Evolutionary conservation across 1,140 invertebrate genomes (phyloP).

Genomic region (Saccostrea cuccullata): DNA sequence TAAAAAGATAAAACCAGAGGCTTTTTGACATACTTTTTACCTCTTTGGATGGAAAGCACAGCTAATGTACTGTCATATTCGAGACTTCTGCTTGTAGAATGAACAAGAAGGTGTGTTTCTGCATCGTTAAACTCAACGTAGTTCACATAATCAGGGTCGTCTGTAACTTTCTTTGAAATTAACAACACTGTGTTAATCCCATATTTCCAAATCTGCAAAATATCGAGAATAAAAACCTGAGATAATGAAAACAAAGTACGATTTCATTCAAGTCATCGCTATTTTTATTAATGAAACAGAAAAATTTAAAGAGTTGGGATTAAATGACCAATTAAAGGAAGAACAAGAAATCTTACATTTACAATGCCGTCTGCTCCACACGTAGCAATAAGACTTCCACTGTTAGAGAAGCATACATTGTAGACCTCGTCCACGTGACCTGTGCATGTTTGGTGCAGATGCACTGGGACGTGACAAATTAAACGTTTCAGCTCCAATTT

Average conservation of each 20-base stretch:
- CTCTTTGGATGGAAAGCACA: background rate
- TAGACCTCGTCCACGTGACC: slow-evolving; percentile 44
- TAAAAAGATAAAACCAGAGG: background rate
- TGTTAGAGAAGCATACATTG: slow-evolving; percentile 41
- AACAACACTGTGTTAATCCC: background rate
- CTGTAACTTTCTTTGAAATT: background rate
- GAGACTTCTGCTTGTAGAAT: background rate
- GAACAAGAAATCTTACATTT: slow-evolving; percentile 1
- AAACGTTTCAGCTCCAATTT: slow-evolving; percentile 39
- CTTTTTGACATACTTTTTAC: background rate
- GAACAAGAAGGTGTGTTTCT: slow-evolving; percentile 34
- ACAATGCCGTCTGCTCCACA: slow-evolving; percentile 38
- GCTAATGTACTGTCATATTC: background rate
- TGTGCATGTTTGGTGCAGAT: slow-evolving; percentile 19
- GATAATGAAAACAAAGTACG: background rate
- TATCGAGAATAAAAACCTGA: background rate
- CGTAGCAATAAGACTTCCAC: slow-evolving; percentile 34
- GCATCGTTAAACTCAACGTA: slow-evolving; percentile 47
- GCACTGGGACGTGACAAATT: slow-evolving; percentile 16
- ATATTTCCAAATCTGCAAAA: slow-evolving; percentile 18
- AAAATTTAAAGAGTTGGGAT: too few species aligned
- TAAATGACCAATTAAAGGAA: too few species aligned
- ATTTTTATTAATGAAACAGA: too few species aligned
- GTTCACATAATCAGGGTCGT: background rate
- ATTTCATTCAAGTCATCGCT: background rate